A percentile compares a stretch with the other conserved stretches of the same genome.
These are phyloP conservation scores for Acleris literana DNA, from an alignment of 2,888 invertebrate genomes.

Conservation along the genomic window DNA sequence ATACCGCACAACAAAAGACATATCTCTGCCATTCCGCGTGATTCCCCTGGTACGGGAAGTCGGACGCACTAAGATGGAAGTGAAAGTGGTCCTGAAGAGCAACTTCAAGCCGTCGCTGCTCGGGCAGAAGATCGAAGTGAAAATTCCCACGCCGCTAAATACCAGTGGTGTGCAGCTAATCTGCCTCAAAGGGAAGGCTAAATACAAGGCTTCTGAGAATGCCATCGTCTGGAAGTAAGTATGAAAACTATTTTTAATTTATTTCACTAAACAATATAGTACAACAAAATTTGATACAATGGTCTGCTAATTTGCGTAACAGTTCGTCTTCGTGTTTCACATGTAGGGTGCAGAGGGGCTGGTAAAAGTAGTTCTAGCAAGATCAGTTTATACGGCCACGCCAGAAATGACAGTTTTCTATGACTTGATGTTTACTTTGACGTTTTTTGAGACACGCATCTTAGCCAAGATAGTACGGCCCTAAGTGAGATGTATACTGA, in stretches of 20 bases:
- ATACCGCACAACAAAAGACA: conserved; percentile 99
- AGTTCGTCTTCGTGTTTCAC: too few species aligned
- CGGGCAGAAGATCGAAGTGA: conserved; percentile 99
- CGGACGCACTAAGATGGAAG: conserved; percentile 99
- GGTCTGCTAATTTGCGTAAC: too few species aligned
- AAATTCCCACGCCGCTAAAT: conserved; percentile 99
- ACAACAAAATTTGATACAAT: too few species aligned
- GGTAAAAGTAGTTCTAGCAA: too few species aligned
- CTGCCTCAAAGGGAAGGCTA: conserved; percentile 99
- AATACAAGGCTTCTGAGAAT: conserved; percentile 99
- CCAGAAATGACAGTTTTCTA: too few species aligned
- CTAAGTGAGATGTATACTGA: too few species aligned
- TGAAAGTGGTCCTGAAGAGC: conserved; percentile 99
- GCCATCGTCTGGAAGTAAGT: conserved; percentile 97
- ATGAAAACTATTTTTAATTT: neutral
- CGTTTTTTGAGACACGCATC: too few species aligned
- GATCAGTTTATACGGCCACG: too few species aligned
- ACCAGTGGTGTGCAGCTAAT: conserved; percentile 99
- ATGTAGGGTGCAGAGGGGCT: too few species aligned
- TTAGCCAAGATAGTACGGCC: too few species aligned
- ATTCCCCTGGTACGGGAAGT: conserved; percentile 99
- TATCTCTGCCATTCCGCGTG: conserved; percentile 99
- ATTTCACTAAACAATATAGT: too few species aligned
- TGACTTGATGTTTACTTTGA: too few species aligned
- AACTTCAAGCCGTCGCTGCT: conserved; percentile 99